These are phyloP conservation scores for Temnopleurus reevesii DNA, from an alignment of 53 echinoderm and acorn worm genomes.

Conservation along the genomic window DNA sequence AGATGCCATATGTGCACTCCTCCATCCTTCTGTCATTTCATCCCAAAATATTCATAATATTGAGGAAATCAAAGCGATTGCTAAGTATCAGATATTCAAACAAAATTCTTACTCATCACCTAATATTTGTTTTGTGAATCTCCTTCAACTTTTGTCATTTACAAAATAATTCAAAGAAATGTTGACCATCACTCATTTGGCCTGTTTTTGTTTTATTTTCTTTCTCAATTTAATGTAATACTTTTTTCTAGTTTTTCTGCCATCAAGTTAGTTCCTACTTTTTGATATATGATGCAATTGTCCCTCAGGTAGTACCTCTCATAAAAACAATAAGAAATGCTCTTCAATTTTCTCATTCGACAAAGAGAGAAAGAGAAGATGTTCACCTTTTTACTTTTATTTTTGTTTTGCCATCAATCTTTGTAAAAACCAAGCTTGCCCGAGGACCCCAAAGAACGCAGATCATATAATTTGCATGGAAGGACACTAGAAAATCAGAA, in stretches of 20 bases:
- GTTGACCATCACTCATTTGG: slow-evolving; percentile 5
- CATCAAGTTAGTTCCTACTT: slow-evolving; percentile 30
- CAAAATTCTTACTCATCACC: slow-evolving; percentile 14
- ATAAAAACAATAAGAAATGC: slow-evolving; percentile 37
- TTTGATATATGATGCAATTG: slow-evolving; percentile 49
- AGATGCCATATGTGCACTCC: slow-evolving; percentile 26
- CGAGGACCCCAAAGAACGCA: slow-evolving; percentile 27
- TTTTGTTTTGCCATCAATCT: slow-evolving; percentile 57
- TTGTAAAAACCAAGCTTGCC: slow-evolving; percentile 50
- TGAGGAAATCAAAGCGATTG: slow-evolving; percentile 21
- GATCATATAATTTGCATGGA: slow-evolving; percentile 55
- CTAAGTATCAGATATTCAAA: slow-evolving; percentile 33
- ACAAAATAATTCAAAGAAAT: background rate
- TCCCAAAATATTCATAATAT: slow-evolving; percentile 32
- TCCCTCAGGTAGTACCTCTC: background rate
- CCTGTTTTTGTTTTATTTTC: background rate
- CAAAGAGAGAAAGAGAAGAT: slow-evolving; percentile 35
- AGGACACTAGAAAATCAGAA: slow-evolving; percentile 28
- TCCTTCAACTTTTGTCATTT: background rate
- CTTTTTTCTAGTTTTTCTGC: slow-evolving; percentile 21
- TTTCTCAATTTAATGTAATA: background rate
- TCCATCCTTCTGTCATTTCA: slow-evolving; percentile 8
- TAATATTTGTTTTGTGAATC: slow-evolving; percentile 4
- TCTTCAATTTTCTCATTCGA: slow-evolving; percentile 20
- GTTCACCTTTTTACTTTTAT: background rate